Evolutionary conservation across 1,140 invertebrate species (phyloP).

Genomic region (Helicoverpa zea): DNA sequence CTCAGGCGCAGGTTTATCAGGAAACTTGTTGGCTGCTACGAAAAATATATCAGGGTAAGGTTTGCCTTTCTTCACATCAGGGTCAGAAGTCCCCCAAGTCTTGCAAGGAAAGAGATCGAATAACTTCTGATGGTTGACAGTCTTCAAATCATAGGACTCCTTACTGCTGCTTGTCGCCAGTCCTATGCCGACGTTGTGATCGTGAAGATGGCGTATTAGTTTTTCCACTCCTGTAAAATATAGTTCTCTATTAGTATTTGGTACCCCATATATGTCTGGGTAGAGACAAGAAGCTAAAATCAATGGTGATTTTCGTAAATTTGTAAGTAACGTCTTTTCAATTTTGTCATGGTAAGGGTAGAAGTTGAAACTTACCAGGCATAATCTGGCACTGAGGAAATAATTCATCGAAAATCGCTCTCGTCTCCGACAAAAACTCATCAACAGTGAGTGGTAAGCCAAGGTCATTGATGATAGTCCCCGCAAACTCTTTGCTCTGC

Average conservation of each 20-base stretch:
- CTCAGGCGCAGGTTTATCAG: slow-evolving; percentile 86
- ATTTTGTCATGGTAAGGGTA: too few relatives aligned
- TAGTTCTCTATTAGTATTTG: not conserved
- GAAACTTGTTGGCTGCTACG: slow-evolving; percentile 90
- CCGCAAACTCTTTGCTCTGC: slow-evolving; percentile 88
- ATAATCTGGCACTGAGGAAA: slow-evolving; percentile 89
- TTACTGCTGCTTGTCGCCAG: slow-evolving; percentile 92
- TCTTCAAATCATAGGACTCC: slow-evolving; percentile 90
- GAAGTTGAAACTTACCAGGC: slow-evolving; percentile 91
- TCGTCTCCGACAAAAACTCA: slow-evolving; percentile 87
- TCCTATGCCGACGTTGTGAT: slow-evolving; percentile 89
- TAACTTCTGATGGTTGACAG: slow-evolving; percentile 89
- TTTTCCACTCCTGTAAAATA: slow-evolving; percentile 82
- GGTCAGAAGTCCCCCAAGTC: slow-evolving; percentile 90
- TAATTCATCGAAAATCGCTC: slow-evolving; percentile 86
- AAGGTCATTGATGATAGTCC: slow-evolving; percentile 89
- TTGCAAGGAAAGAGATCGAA: slow-evolving; percentile 90
- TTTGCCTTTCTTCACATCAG: slow-evolving; percentile 92
- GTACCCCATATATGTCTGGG: too few relatives aligned
- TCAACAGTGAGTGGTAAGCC: slow-evolving; percentile 91
- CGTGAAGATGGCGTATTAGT: slow-evolving; percentile 89
- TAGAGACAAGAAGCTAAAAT: too few relatives aligned
- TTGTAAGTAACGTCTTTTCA: too few relatives aligned
- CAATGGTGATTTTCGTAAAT: too few relatives aligned
- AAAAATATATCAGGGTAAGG: slow-evolving; percentile 93